Percentiles rank a stretch among this genome's conserved stretches.
Evolutionary conservation across 64 coral and sea anemone species (phyloP).

Genomic region (Pachyseris speciosa): DNA sequence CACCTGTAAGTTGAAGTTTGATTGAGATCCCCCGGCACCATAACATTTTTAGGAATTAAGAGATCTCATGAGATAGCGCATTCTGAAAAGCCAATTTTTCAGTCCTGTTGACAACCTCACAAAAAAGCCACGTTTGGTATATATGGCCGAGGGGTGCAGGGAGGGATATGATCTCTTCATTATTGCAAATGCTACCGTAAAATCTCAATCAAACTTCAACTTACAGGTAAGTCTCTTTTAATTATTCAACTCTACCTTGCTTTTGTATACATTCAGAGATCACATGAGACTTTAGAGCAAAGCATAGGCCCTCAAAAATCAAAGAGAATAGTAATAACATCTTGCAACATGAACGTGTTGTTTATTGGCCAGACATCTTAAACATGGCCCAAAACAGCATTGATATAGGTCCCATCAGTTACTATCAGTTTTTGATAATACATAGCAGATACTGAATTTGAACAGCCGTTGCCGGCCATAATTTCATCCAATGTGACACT

Average conservation of each 20-base stretch:
- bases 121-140: too few relatives aligned
- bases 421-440: background rate
- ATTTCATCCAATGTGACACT: constrained; percentile 32
- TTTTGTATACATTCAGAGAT: constrained; percentile 71
- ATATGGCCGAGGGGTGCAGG: too few relatives aligned
- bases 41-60: too few relatives aligned
- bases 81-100: too few relatives aligned
- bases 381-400: background rate
- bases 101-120: too few relatives aligned
- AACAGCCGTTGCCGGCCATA: constrained; percentile 4
- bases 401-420: background rate
- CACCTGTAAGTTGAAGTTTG: too few relatives aligned
- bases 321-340: background rate
- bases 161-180: too few relatives aligned
- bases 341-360: background rate
- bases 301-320: constrained; percentile 14
- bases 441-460: constrained; percentile 9
- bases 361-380: too few relatives aligned
- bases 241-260: constrained; percentile 57
- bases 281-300: constrained; percentile 65
- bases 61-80: too few relatives aligned
- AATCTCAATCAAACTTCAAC: constrained; percentile 30
- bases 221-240: constrained; percentile 60
- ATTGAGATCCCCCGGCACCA: too few relatives aligned
- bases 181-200: too few relatives aligned